Base-by-base conservation (phyloP, 2,888 invertebrate species). In the Hydropsyche betteni region DNA sequence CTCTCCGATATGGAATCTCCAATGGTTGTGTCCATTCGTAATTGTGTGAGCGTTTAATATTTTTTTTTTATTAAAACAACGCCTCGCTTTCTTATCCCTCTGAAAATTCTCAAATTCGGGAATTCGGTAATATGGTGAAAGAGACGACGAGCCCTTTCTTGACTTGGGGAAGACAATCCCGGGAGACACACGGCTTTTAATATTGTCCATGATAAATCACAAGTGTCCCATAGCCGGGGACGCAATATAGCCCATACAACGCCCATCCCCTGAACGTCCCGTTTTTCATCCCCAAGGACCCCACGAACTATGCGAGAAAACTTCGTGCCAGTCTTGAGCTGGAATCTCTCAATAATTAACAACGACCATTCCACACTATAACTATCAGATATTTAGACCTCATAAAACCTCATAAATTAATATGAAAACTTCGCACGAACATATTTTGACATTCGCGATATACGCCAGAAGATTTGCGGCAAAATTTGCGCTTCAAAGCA, bases 161-260 rank as follows among this genome's bases (percentile, higher is more conserved):
- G 33, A 55, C 72, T 72, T 38, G 44, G 7, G 10, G 44, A 14
- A 72, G 72, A 72, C 72, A 72, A 72, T 72, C 72, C 72, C 72
- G 50, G 36, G 74, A 77, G 77, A 77, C 79, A 76, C 76, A 76
- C 69, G 77, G 77, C 76, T 75, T 79, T 77, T 77, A 77, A 79
- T 79, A 79, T 79, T 77, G 77, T 71, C 76, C 76, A 79, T 77
- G 79, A 79, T 79, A 79, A 79, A 79, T 79, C 79, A 79, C 76
- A 76, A 74, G 61, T 72, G 72, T 74, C 68, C 75, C 77, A 68
- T 72, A 16, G 69, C 75, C 44, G 51, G 74, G 55, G 44, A 44
- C 44, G 77, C 76, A 78, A 78, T 78, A 78, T 78, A 71, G 64
- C 75, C 72, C 64, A 34, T 33, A 64, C 64, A 33, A 64, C 34